Conservation (phyloP, 2,888 invertebrate species). For the Sarcophaga subvicina region DNA sequence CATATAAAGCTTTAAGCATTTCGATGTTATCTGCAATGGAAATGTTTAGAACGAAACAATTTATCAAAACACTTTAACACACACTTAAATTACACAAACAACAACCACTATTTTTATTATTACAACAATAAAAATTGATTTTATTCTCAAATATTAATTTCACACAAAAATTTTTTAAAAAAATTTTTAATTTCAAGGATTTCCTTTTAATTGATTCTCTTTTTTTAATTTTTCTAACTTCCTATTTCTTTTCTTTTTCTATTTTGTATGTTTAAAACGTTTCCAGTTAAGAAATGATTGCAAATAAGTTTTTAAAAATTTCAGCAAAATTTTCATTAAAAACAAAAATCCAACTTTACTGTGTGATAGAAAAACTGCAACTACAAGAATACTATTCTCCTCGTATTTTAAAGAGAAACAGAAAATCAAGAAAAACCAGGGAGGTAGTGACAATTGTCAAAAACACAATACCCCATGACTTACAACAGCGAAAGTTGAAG, state of each 20-base stretch:
- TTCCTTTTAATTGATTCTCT: not conserved
- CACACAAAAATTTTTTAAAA: not conserved
- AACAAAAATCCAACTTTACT: constrained; percentile 57
- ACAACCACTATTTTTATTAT: not conserved
- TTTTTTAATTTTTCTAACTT: not conserved
- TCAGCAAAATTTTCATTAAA: not conserved
- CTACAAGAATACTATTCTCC: constrained; percentile 50
- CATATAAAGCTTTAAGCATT: constrained; percentile 92
- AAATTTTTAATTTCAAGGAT: constrained; percentile 50
- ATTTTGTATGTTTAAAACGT: not conserved
- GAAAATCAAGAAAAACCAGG: constrained; percentile 50
- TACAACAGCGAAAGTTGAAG: not conserved
- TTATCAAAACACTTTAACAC: constrained; percentile 27
- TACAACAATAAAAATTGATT: not conserved
- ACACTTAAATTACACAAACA: not conserved
- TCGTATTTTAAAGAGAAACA: constrained; percentile 35
- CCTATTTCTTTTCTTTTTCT: not conserved
- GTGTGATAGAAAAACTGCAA: constrained; percentile 67
- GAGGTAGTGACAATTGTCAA: constrained; percentile 68
- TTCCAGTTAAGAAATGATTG: constrained; percentile 1
- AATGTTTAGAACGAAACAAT: constrained; percentile 12
- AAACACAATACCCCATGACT: constrained; percentile 49
- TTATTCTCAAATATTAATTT: not conserved
- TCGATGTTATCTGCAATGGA: constrained; percentile 86
- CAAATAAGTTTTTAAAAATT: constrained; percentile 26